Conservation (phyloP, 64 coral and sea anemone genomes). For the Dendronephthya gigantea region DNA sequence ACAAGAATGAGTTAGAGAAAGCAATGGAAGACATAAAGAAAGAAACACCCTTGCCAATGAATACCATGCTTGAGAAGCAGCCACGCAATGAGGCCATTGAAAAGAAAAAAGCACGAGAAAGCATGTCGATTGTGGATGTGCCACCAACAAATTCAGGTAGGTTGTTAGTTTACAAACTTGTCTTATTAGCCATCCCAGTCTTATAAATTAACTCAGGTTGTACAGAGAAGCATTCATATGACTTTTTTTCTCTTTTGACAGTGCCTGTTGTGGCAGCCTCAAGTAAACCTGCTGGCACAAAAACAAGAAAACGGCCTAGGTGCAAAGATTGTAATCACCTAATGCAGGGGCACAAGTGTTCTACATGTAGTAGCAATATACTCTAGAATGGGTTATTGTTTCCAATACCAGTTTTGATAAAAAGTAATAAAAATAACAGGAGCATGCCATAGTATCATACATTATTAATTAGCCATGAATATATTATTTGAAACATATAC, state of each 20-base stretch:
- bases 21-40: not conserved
- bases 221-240: not conserved
- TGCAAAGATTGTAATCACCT: not conserved
- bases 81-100: not conserved
- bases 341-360: not conserved
- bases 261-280: not conserved
- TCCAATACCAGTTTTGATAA: not conserved
- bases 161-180: not conserved
- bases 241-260: not conserved
- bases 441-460: not conserved
- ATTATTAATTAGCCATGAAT: not conserved
- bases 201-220: not conserved
- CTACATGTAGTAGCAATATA: not conserved
- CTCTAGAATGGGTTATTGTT: not conserved
- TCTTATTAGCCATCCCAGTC: not conserved
- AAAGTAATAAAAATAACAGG: not conserved
- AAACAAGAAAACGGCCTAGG: not conserved
- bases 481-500: too few relatives aligned
- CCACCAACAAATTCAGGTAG: not conserved
- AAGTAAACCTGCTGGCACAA: not conserved
- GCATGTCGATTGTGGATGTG: not conserved
- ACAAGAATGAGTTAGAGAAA: not conserved
- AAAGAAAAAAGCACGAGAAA: not conserved
- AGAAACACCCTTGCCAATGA: not conserved
- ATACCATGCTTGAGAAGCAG: not conserved